These are phyloP conservation scores for Heterochromis multidens DNA, from an alignment of 2,113 vertebrate genomes.

Conservation along the genomic window DNA sequence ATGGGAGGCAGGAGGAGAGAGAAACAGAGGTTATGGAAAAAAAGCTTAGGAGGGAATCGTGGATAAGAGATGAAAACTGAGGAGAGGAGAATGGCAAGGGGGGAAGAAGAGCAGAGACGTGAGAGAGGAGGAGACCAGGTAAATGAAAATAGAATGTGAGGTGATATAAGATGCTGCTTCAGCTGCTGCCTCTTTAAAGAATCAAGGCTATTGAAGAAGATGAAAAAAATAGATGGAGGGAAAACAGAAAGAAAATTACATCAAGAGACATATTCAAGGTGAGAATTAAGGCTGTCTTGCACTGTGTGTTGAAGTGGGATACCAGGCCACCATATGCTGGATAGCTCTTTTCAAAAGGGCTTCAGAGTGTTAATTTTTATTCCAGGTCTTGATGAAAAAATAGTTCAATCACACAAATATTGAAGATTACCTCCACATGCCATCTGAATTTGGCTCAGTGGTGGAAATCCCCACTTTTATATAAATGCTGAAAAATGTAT, in stretches of 20 bases:
- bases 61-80: background rate
- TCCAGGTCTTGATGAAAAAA: slow-evolving; percentile 26
- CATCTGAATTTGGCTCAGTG: background rate
- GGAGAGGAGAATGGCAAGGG: background rate
- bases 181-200: background rate
- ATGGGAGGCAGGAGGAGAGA: background rate
- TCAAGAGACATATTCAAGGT: background rate
- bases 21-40: background rate
- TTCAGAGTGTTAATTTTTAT: slow-evolving; percentile 3
- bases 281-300: background rate
- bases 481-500: background rate
- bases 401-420: slow-evolving; percentile 25
- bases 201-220: background rate
- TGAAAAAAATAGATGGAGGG: background rate
- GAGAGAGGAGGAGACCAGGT: background rate
- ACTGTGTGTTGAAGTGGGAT: background rate
- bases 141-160: background rate
- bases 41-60: background rate
- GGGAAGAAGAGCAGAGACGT: background rate
- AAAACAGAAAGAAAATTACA: background rate
- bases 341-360: background rate
- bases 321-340: background rate
- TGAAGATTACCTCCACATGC: slow-evolving; percentile 12
- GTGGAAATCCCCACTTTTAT: background rate
- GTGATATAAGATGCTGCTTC: background rate